Percentiles rank a stretch among this genome's conserved stretches.
These are phyloP conservation scores for Andrena camellia DNA, from an alignment of 2,888 invertebrate species.

Conservation along the genomic window DNA sequence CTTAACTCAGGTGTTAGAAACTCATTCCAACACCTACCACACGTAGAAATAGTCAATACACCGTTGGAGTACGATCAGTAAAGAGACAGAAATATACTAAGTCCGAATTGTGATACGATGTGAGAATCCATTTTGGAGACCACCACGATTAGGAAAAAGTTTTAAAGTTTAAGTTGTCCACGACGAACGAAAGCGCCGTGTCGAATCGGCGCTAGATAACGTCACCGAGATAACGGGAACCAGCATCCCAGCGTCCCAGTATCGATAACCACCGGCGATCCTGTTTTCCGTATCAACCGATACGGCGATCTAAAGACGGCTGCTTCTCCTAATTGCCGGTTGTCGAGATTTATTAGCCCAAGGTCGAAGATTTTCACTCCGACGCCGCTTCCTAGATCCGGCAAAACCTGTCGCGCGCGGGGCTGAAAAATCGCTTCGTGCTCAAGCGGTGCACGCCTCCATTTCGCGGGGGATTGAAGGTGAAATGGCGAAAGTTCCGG, in stretches of 20 bases:
- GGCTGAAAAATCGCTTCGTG: constrained; percentile 20
- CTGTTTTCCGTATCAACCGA: constrained; percentile 27
- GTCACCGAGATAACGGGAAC: constrained; percentile 6
- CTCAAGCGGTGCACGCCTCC: constrained; percentile 37
- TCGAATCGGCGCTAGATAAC: constrained; percentile 7
- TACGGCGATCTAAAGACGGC: neutral
- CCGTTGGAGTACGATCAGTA: too few species aligned
- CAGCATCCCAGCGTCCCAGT: neutral
- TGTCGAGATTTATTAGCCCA: constrained; percentile 48
- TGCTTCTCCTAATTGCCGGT: constrained; percentile 40
- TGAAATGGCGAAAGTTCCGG: constrained; percentile 66
- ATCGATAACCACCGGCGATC: constrained; percentile 3
- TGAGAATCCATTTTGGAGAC: too few species aligned
- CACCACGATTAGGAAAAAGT: too few species aligned
- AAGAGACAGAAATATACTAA: too few species aligned
- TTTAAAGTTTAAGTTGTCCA: too few species aligned
- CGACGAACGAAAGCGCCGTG: neutral
- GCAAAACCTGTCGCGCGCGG: constrained; percentile 43
- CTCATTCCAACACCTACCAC: too few species aligned
- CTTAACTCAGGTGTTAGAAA: too few species aligned
- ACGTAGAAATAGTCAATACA: too few species aligned
- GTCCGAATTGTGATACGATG: too few species aligned
- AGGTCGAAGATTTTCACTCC: constrained; percentile 56
- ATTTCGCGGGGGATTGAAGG: constrained; percentile 57
- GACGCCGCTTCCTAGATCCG: constrained; percentile 43